Evolutionary conservation across 2,888 invertebrate species (phyloP).

Genomic region (Nomada fabriciana): DNA sequence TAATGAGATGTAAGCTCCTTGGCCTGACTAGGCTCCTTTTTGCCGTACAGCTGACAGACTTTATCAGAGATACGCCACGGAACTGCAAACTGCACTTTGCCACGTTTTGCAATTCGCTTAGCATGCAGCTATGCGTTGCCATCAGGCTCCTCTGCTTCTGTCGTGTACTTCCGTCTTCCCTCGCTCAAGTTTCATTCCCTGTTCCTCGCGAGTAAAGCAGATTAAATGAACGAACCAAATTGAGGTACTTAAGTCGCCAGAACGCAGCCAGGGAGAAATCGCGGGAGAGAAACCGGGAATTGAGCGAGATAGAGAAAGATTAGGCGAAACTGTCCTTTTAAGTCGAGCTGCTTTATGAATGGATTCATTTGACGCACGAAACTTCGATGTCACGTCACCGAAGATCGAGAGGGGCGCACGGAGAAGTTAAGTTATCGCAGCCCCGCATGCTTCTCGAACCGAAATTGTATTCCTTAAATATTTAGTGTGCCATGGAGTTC

Average conservation of each 20-base stretch:
- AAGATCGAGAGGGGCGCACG: too few species aligned
- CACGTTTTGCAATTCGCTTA: slow-evolving; percentile 75
- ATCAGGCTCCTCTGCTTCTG: slow-evolving; percentile 62
- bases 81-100: slow-evolving; percentile 79
- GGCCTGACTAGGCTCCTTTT: slow-evolving; percentile 67
- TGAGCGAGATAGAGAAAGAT: slow-evolving; percentile 69
- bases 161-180: slow-evolving; percentile 62
- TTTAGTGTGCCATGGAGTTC: neutral
- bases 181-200: slow-evolving; percentile 54
- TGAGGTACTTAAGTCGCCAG: slow-evolving; percentile 77
- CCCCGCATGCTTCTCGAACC: neutral
- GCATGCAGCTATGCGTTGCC: slow-evolving; percentile 73
- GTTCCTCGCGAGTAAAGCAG: slow-evolving; percentile 60
- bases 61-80: slow-evolving; percentile 66
- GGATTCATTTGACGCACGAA: slow-evolving; percentile 69
- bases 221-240: slow-evolving; percentile 80
- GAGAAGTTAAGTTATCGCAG: too few species aligned
- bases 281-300: slow-evolving; percentile 30
- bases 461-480: neutral
- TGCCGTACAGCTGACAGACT: slow-evolving; percentile 65
- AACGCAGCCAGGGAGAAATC: slow-evolving; percentile 56
- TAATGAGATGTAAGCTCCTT: slow-evolving; percentile 69
- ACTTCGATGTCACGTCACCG: slow-evolving; percentile 40
- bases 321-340: slow-evolving; percentile 76
- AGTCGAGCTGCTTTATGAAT: slow-evolving; percentile 75